Conservation (phyloP, 2,113 vertebrate species). For the Carollia perspicillata region DNA sequence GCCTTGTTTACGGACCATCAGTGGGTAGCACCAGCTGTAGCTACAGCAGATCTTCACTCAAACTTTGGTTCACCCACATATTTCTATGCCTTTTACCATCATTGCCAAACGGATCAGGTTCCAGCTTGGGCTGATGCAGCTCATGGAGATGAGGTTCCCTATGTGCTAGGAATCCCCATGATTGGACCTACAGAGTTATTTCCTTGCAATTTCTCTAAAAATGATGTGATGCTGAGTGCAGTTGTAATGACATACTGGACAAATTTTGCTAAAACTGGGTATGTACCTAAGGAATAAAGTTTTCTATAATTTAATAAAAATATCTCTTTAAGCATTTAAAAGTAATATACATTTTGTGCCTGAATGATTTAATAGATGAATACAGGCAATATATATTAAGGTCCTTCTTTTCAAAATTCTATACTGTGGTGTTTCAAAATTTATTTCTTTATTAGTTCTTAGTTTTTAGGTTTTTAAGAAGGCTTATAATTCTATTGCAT, state of each 20-base stretch:
- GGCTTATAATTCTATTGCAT: background rate
- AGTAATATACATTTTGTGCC: background rate
- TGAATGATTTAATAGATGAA: background rate
- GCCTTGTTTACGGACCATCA: slow-evolving; percentile 98
- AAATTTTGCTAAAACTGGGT: slow-evolving; percentile 99
- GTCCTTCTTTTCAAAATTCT: background rate
- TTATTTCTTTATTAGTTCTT: background rate
- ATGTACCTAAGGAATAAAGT: slow-evolving; percentile 70
- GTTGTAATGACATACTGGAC: slow-evolving; percentile 99
- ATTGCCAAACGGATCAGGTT: slow-evolving; percentile 99
- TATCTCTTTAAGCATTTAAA: background rate
- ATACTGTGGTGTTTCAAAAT: background rate
- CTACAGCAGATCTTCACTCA: slow-evolving; percentile 98
- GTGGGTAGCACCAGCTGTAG: slow-evolving; percentile 98
- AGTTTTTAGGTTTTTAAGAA: background rate
- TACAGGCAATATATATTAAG: background rate
- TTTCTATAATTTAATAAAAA: background rate
- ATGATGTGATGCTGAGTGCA: slow-evolving; percentile 98
- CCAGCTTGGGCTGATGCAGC: slow-evolving; percentile 97
- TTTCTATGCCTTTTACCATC: slow-evolving; percentile 99
- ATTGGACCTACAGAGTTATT: slow-evolving; percentile 98
- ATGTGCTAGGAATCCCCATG: slow-evolving; percentile 97
- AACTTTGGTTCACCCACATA: slow-evolving; percentile 98
- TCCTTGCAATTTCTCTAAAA: slow-evolving; percentile 99
- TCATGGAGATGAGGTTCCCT: slow-evolving; percentile 97